Conservation (phyloP, 2,113 vertebrate genomes). For the Barbus barbus region DNA sequence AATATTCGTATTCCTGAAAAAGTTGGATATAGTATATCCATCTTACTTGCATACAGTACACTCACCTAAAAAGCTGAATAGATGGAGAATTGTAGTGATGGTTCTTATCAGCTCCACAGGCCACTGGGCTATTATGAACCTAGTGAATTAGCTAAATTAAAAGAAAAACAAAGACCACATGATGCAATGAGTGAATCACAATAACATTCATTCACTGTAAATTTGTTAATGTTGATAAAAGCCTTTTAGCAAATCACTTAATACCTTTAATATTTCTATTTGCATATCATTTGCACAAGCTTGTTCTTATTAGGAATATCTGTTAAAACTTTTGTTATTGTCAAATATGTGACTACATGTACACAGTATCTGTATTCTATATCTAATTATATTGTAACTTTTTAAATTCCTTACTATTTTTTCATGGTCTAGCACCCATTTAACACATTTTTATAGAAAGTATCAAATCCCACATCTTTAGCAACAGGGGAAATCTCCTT, state of each 20-base stretch:
- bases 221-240: neutral
- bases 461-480: neutral
- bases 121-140: neutral
- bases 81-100: neutral
- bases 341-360: neutral
- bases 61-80: too few relatives aligned
- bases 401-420: neutral
- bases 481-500: slow-evolving; percentile 27
- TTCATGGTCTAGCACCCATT: neutral
- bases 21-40: too few relatives aligned
- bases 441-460: slow-evolving; percentile 26
- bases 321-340: neutral
- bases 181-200: neutral
- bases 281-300: neutral
- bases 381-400: neutral
- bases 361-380: neutral
- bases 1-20: too few relatives aligned
- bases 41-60: too few relatives aligned
- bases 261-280: neutral
- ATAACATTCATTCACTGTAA: neutral
- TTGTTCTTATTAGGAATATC: neutral
- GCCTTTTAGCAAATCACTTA: neutral
- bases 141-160: neutral
- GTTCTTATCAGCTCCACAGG: neutral
- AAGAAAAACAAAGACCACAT: neutral